Base-by-base conservation (phyloP, 2,113 vertebrate species). In the Nannospalax galili region DNA sequence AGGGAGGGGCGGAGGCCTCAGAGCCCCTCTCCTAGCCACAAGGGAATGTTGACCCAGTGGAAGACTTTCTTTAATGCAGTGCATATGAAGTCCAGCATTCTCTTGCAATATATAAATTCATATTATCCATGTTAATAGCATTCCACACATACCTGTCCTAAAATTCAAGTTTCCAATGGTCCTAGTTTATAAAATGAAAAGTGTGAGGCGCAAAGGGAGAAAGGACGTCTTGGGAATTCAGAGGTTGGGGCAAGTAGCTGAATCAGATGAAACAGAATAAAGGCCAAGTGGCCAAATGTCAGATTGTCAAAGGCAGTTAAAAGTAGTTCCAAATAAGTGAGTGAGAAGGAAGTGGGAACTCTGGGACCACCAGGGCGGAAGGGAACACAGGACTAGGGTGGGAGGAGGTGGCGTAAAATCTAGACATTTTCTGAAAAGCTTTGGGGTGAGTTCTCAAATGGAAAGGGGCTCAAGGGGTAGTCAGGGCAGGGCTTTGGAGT, bases 211-310 rank as follows among this genome's bases (percentile, higher is more conserved):
- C 40, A 82, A 92, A 26, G 81, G 56, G 37, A 69, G 78, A 81
- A 82, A 67, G 58, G 40, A 89, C 37, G 19, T 45, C 93, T 85
- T 69, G 28, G 19, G 67, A 86, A 74, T 70, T 92, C 88, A 85
- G 45, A 86, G 67, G 24, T 32, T 74, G 69, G 62, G 58, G 20
- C 40, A 74, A 79, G 80, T 37, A 79, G 60, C 67, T 73, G 70
- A 32, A 77, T 42, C 70, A 37, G 78, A 86, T 45, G 73, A 90
- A 78, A 96, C 64, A 87, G 96, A 96, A 70, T n/a, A 79, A 91
- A 91, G 80, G n/a, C 52, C 58, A 70, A 84, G 45, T 20, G 92
- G 80, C 67, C 93, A 86, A 89, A 58, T 64, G 72, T 86, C 70
- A 20, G 52, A 45, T 30, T 92, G 84, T 94, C 80, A 62, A 70